Conservation (phyloP, 23 tunicate species). For the Ascidia mentula region DNA sequence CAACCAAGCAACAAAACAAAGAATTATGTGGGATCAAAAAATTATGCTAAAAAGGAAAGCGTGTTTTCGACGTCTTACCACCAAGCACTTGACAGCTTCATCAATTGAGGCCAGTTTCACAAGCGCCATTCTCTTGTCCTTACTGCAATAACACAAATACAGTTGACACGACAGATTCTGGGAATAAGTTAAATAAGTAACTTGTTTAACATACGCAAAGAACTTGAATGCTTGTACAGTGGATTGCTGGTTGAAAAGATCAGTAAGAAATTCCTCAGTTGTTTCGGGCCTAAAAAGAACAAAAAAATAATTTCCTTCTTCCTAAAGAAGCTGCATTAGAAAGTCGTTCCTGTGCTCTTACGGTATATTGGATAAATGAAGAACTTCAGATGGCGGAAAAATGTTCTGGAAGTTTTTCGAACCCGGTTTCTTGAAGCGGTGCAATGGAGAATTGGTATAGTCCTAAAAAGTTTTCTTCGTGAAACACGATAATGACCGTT, state of each 20-base stretch:
- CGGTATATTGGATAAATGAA: slow-evolving; percentile 94
- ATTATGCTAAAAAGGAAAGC: too few species aligned
- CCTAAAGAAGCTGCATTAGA: background rate
- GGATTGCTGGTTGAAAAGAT: slow-evolving; percentile 51
- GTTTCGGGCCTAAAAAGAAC: slow-evolving; percentile 48
- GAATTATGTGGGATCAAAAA: too few species aligned
- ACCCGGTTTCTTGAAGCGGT: slow-evolving; percentile 96
- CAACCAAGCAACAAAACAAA: too few species aligned
- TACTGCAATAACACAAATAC: slow-evolving; percentile 37
- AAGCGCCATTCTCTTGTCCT: slow-evolving; percentile 92
- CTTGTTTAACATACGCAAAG: slow-evolving; percentile 68
- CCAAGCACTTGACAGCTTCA: slow-evolving; percentile 89
- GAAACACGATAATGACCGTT: too few species aligned
- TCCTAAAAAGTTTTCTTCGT: slow-evolving; percentile 48
- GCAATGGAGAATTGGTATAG: slow-evolving; percentile 83
- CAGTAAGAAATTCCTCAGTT: slow-evolving; percentile 65
- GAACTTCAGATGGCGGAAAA: slow-evolving; percentile 88
- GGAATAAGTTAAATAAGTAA: background rate
- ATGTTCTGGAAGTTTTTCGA: slow-evolving; percentile 98
- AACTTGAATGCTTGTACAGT: slow-evolving; percentile 82
- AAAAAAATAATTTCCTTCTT: background rate
- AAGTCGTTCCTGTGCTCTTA: background rate
- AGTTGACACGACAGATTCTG: too few species aligned
- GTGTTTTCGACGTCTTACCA: slow-evolving; percentile 88
- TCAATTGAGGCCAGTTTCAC: slow-evolving; percentile 72